These are phyloP conservation scores for Heliothis peltigera DNA, from an alignment of 2,888 invertebrate genomes.

Conservation along the genomic window DNA sequence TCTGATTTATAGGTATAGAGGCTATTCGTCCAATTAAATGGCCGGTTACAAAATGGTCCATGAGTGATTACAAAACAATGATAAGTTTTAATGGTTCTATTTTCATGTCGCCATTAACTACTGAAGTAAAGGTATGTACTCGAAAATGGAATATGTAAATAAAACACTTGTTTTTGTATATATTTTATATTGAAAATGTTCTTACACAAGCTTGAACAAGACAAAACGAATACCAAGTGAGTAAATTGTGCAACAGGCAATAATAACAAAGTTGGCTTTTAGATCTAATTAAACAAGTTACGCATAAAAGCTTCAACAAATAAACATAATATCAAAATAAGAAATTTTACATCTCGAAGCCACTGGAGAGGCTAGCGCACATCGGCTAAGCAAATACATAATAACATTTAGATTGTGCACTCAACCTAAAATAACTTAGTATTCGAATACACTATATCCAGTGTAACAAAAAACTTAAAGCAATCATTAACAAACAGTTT, in stretches of 20 bases:
- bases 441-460: slow-evolving; percentile 47
- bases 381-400: slow-evolving; percentile 45
- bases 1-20: slow-evolving; percentile 16
- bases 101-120: neutral
- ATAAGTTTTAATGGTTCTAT: neutral
- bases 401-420: slow-evolving; percentile 53
- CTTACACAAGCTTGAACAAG: slow-evolving; percentile 79
- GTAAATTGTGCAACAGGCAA: slow-evolving; percentile 82
- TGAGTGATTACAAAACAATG: neutral
- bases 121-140: neutral
- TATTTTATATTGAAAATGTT: slow-evolving; percentile 72
- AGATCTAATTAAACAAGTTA: slow-evolving; percentile 63
- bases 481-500: slow-evolving; percentile 37
- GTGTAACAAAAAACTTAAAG: slow-evolving; percentile 54
- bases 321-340: slow-evolving; percentile 54
- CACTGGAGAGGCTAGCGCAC: slow-evolving; percentile 49
- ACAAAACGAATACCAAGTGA: slow-evolving; percentile 76
- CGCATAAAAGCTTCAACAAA: slow-evolving; percentile 74
- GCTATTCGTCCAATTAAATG: slow-evolving; percentile 31
- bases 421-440: slow-evolving; percentile 57
- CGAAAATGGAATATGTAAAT: slow-evolving; percentile 13
- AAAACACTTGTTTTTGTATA: slow-evolving; percentile 45
- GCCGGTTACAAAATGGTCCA: neutral
- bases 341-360: slow-evolving; percentile 58
- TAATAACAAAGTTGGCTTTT: slow-evolving; percentile 69